Evolutionary conservation across 2,888 invertebrate genomes (phyloP), one percentile per base, ranked within the genome.

Genomic region (Pandemis corylana): DNA sequence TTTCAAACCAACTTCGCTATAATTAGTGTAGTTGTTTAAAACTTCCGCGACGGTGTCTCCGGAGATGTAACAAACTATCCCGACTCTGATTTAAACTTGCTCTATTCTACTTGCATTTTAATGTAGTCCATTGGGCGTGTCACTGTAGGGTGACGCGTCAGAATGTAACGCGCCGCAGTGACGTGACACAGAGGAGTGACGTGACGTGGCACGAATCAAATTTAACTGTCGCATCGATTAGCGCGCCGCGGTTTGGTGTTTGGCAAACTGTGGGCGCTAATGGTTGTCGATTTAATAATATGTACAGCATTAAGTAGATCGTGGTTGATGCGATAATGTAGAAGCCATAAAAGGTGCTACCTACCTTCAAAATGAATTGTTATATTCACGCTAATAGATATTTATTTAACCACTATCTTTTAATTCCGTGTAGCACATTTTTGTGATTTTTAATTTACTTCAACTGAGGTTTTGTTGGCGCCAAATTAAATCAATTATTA

Each of bases 1-100:
- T 72, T 63, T 53, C 7, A 68, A 56, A 12, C 46, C 53, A 51
- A 73, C 64, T 73, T 51, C 13, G 44, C 63, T 63, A 53, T 56
- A 73, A 73, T 74, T 74, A 74, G 66, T 70, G 36, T 36, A 68
- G 49, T 74, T 61, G 69, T 65, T 67, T 53, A 44, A 66, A 69
- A 74, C 59, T 74, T 74, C 15, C 65, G 65, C 68, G 65, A 53
- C 68, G 28, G 5, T 41, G 69, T 69, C 65, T 74, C 51, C 1
- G n/a, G 69, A 61, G 74, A 66, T 72, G 41, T 44, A 44, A 61
- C 51, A 13, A 42, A 68, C 42, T 53, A 53, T 28, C 9, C 20
- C 41, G 72, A n/a, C 46, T 62, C 61, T 73, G 65, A 51, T 69
- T 67, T 67, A 51, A 66, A 73, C 73, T 68, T 64, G 68, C 10